Base-by-base conservation (phyloP, 2,113 vertebrate genomes). In the Cephalopterus ornatus region DNA sequence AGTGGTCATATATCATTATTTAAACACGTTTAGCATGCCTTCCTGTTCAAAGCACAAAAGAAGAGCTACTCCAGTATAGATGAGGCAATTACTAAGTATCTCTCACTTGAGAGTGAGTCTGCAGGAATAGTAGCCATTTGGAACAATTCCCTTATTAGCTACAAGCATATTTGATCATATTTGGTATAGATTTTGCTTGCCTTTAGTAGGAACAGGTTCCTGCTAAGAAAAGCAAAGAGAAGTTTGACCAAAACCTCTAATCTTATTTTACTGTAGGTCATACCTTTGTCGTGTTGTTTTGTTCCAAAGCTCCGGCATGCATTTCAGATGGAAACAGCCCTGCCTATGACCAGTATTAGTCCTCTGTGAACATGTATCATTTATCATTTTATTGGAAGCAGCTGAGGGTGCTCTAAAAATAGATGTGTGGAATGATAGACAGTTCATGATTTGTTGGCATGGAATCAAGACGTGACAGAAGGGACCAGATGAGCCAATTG, bases 391-490 rank as follows among this genome's bases (percentile, higher is more conserved):
- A 97, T 97, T 97, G 97, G 97, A 96, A 80, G 66, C 96, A 97
- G 97, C 97, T 98, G 96, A 97, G 95, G 76, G 85, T 92, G 49
- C 46, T 96, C 98, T 98, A 98, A 98, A 98, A 98, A 98, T 98
- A 98, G 98, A 97, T 95, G 66, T 95, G 56, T 47, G 88, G 87
- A 93, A 97, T 95, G 89, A 97, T 94, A 95, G 95, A 85, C 94
- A 97, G 85, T 95, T 97, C 81, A 65, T 97, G 96, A 95, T 96
- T 96, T 94, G 96, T 97, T 97, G 97, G 97, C 92, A 89, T 95
- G 95, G 96, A 98, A 97, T 96, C 98, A 98, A 96, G 96, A 97
- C 0, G 7, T 93, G 87, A 94, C 90, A 96, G 95, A 95, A 95
- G 76, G 85, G 91, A 95, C 91, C n/a, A 11, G 44, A 58, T 0